Conservation (phyloP, 1,140 invertebrate species). For the Stenopsyche tienmushanensis region DNA sequence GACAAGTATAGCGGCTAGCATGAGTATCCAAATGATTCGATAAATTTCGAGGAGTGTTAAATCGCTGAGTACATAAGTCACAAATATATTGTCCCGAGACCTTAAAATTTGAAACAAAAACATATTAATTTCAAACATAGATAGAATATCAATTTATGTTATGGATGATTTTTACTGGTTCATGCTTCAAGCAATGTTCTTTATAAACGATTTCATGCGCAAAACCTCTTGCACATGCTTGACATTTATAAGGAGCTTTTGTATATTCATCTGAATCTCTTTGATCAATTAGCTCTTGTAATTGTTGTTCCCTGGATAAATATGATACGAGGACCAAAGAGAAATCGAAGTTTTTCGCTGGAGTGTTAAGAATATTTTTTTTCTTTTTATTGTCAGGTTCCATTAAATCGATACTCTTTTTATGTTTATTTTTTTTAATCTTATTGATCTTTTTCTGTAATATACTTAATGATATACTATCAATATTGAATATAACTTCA, state of each 20-base stretch:
- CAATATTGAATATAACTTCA: not conserved
- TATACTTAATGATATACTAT: not conserved
- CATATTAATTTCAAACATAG: not conserved
- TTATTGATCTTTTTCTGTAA: slow-evolving; percentile 5
- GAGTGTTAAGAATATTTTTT: slow-evolving; percentile 17
- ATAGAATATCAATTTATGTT: not conserved
- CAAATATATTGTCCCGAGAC: slow-evolving; percentile 34
- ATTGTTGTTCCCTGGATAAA: slow-evolving; percentile 29
- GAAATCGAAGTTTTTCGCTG: slow-evolving; percentile 30
- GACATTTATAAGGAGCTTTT: slow-evolving; percentile 33
- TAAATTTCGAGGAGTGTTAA: slow-evolving; percentile 32
- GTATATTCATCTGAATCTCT: slow-evolving; percentile 25
- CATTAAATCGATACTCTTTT: not conserved
- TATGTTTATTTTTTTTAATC: not conserved
- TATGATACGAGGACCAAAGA: slow-evolving; percentile 21
- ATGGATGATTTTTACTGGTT: slow-evolving; percentile 21
- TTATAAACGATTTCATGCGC: slow-evolving; percentile 37
- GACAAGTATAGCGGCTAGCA: slow-evolving; percentile 29
- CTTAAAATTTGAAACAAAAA: slow-evolving; percentile 19
- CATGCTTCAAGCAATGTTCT: slow-evolving; percentile 34
- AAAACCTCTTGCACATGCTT: slow-evolving; percentile 32
- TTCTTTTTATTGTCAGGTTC: not conserved
- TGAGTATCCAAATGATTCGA: slow-evolving; percentile 35
- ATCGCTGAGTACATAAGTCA: slow-evolving; percentile 29
- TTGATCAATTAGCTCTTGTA: slow-evolving; percentile 25